These are phyloP conservation scores for Xiphorhynchus elegans DNA, from an alignment of 2,113 vertebrate genomes.

Conservation along the genomic window DNA sequence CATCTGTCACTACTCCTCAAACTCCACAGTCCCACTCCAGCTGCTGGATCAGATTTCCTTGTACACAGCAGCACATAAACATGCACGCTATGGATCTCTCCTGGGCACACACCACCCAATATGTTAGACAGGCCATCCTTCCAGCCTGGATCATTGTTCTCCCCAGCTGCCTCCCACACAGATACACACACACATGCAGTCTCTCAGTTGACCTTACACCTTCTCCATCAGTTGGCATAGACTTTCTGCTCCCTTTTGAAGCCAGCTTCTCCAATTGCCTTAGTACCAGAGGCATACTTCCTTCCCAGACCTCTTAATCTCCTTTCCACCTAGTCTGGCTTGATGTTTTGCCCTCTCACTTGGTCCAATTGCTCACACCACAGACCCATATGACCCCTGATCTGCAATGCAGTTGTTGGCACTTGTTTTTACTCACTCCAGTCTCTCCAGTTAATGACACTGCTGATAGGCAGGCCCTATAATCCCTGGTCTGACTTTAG, in stretches of 20 bases:
- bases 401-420: background rate
- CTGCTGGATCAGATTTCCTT: background rate
- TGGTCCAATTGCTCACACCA: rapidly evolving
- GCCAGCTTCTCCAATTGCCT: background rate
- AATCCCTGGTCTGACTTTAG: background rate
- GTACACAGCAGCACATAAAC: background rate
- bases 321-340: background rate
- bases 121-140: background rate
- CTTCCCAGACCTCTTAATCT: background rate
- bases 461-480: background rate
- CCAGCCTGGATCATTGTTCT: background rate
- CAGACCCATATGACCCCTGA: background rate
- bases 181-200: background rate
- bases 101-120: background rate
- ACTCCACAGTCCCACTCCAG: background rate
- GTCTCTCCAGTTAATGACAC: background rate
- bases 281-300: background rate
- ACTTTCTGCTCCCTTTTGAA: background rate
- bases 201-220: background rate
- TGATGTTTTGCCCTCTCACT: background rate
- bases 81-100: background rate
- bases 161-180: background rate
- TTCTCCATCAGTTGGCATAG: background rate
- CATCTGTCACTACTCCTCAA: background rate
- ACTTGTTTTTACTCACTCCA: background rate